Evolutionary conservation across 2,888 invertebrate genomes (phyloP).

Genomic region (Tortricodes alternella): DNA sequence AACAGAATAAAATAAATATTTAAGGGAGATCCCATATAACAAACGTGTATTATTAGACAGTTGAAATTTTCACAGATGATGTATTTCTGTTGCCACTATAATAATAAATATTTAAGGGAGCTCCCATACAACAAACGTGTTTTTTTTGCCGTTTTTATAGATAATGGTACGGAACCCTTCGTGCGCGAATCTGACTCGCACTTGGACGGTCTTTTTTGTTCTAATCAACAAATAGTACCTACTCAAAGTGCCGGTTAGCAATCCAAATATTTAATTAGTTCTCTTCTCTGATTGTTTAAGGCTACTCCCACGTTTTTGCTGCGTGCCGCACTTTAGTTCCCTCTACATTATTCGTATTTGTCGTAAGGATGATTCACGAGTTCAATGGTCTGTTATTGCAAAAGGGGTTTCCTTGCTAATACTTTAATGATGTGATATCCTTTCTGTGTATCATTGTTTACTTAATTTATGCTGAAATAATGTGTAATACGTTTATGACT

Average conservation of each 20-base stretch:
- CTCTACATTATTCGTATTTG: conserved; percentile 13
- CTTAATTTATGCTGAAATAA: background rate
- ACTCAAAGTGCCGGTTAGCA: background rate
- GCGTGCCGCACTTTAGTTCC: background rate
- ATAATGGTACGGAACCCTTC: too few species aligned
- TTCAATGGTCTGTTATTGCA: conserved; percentile 7
- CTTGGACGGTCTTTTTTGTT: background rate
- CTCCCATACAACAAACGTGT: too few species aligned
- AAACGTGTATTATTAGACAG: too few species aligned
- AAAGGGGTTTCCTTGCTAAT: conserved; percentile 14
- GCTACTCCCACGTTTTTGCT: conserved; percentile 11
- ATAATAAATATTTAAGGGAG: too few species aligned
- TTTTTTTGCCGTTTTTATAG: too few species aligned
- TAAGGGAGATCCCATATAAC: too few species aligned
- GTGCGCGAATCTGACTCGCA: too few species aligned
- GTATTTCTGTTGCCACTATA: too few species aligned
- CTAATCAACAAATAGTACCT: conserved; percentile 6
- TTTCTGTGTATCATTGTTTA: background rate
- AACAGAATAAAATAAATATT: too few species aligned
- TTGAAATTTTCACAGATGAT: too few species aligned
- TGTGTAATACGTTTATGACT: background rate
- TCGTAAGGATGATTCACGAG: conserved; percentile 16
- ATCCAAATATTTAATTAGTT: conserved; percentile 20
- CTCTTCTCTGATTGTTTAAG: conserved; percentile 16
- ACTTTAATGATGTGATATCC: conserved; percentile 12